Evolutionary conservation across 1,140 invertebrate species (phyloP).

Genomic region (Ectropis grisescens): DNA sequence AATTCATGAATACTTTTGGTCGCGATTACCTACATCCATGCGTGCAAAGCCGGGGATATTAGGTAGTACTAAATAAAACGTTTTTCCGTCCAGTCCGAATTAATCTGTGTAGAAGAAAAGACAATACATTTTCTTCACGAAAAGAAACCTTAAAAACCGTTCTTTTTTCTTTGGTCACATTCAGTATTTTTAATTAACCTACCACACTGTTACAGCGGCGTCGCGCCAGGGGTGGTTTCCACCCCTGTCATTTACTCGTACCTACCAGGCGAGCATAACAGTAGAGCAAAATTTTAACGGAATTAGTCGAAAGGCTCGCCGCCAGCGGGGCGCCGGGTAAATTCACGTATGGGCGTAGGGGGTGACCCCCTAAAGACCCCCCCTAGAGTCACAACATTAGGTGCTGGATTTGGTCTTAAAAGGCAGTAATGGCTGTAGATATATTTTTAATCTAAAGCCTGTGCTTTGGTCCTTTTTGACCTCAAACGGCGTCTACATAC

Average conservation of each 20-base stretch:
- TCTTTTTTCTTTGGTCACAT: not conserved
- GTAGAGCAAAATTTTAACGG: slow-evolving; percentile 32
- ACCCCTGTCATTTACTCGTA: slow-evolving; percentile 34
- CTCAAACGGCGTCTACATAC: too few relatives aligned
- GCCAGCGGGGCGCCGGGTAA: slow-evolving; percentile 32
- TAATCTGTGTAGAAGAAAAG: not conserved
- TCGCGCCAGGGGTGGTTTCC: too few relatives aligned
- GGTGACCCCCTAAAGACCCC: too few relatives aligned
- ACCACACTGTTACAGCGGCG: slow-evolving; percentile 9
- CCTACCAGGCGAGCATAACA: slow-evolving; percentile 29
- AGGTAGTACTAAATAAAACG: not conserved
- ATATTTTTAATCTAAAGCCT: too few relatives aligned
- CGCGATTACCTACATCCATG: too few relatives aligned
- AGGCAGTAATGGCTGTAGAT: too few relatives aligned
- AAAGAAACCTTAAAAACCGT: not conserved
- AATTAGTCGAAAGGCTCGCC: slow-evolving; percentile 31
- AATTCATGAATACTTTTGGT: too few relatives aligned
- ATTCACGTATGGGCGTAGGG: slow-evolving; percentile 19
- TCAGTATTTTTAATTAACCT: slow-evolving; percentile 1
- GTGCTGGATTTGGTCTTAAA: too few relatives aligned
- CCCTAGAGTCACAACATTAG: too few relatives aligned
- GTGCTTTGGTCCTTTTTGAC: too few relatives aligned
- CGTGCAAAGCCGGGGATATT: too few relatives aligned
- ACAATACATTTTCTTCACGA: not conserved
- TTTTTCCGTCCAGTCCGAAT: not conserved